These are phyloP conservation scores for Drosophila birchii DNA, from an alignment of 2,888 invertebrate genomes.

Conservation along the genomic window DNA sequence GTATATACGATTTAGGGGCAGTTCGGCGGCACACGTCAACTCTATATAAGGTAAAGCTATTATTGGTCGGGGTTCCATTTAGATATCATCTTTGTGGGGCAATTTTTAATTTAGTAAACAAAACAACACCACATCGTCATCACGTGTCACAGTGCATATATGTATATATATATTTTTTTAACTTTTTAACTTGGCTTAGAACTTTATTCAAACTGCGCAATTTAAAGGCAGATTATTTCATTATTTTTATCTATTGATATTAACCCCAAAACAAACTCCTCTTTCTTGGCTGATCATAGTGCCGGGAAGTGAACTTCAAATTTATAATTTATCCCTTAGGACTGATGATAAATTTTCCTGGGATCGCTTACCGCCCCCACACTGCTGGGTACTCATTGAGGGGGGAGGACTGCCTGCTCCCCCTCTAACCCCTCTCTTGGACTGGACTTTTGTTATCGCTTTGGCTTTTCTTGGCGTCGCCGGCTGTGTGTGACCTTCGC, in stretches of 20 bases:
- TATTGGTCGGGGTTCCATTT: slow-evolving; percentile 10
- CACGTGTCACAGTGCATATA: background rate
- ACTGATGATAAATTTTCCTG: background rate
- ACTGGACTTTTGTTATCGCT: slow-evolving; percentile 34
- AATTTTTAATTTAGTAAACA: slow-evolving; percentile 10
- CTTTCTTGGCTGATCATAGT: too few relatives aligned
- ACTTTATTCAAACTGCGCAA: slow-evolving; percentile 8
- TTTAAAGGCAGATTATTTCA: background rate
- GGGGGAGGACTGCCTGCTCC: background rate
- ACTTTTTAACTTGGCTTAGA: slow-evolving; percentile 1
- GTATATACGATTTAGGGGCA: slow-evolving; percentile 12
- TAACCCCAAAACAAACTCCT: too few relatives aligned
- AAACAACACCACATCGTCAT: background rate
- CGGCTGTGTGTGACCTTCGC: slow-evolving; percentile 70
- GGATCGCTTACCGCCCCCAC: slow-evolving; percentile 25
- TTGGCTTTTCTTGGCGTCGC: slow-evolving; percentile 32
- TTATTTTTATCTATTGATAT: background rate
- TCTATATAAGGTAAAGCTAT: slow-evolving; percentile 9
- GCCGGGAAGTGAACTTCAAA: too few relatives aligned
- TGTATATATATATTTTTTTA: background rate
- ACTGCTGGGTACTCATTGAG: background rate
- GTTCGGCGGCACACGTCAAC: slow-evolving; percentile 26
- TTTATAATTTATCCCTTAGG: too few relatives aligned
- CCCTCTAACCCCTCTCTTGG: background rate
- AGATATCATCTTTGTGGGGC: slow-evolving; percentile 21